A percentile compares a stretch with the other conserved stretches of the same genome.
These are phyloP conservation scores for Pelvicachromis taeniatus DNA, from an alignment of 2,113 vertebrate species.

Conservation along the genomic window DNA sequence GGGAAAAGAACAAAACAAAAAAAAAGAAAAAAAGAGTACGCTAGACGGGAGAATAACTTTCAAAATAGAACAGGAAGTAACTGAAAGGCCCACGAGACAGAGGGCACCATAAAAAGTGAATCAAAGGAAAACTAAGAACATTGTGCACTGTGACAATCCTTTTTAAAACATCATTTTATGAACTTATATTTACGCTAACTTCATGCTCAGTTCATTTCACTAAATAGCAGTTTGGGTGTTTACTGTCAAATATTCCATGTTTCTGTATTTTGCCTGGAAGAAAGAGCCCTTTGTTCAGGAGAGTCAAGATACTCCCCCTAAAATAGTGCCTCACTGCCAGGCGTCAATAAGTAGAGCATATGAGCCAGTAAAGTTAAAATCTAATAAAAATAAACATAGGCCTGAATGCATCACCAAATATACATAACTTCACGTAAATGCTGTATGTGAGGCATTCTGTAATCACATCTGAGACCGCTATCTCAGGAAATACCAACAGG, in stretches of 20 bases:
- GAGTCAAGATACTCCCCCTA: neutral
- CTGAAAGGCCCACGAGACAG: neutral
- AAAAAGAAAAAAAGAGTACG: neutral
- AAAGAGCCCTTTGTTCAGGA: neutral
- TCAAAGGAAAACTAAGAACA: neutral
- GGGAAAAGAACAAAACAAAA: neutral
- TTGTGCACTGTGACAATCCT: neutral
- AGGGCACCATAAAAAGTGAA: neutral
- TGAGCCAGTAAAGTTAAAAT: neutral
- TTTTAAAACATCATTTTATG: neutral
- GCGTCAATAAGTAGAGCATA: neutral
- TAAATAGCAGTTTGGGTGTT: neutral
- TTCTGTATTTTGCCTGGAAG: neutral
- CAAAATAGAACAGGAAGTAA: neutral
- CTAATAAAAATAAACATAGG: neutral
- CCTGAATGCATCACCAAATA: neutral
- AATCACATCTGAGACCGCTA: neutral
- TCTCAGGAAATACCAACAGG: slow-evolving; percentile 8
- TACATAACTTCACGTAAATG: neutral
- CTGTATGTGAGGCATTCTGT: neutral
- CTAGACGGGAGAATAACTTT: neutral
- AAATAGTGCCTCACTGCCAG: neutral
- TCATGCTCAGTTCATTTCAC: neutral
- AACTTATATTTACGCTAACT: neutral
- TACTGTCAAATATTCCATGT: neutral